phyloP scores from a whole-genome alignment of 2,888 invertebrate species.

The Tenthredo distinguenda region DNA sequence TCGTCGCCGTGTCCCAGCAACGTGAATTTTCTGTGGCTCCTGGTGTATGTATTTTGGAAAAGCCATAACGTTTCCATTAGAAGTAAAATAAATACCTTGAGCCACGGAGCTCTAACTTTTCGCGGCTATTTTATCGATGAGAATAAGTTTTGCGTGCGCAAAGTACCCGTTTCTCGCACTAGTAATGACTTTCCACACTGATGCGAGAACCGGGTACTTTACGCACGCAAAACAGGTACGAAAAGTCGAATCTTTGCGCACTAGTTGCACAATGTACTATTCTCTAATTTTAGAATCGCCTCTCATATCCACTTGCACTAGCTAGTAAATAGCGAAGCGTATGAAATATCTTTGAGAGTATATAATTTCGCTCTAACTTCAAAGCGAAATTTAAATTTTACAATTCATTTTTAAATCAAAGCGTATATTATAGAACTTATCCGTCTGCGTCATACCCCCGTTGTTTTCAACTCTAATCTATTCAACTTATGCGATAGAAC shows the following conservation, averaged over 20 bases:
- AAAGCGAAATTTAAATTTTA: slow-evolving; percentile 7
- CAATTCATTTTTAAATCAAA: background rate
- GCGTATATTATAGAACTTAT: background rate
- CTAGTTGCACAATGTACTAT: too few species aligned
- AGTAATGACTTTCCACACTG: too few species aligned
- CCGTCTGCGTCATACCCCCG: background rate
- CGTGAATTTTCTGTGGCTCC: slow-evolving; percentile 54
- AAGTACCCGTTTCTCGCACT: too few species aligned
- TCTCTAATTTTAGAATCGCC: background rate
- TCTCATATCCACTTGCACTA: background rate
- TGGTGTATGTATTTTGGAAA: slow-evolving; percentile 28
- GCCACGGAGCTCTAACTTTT: too few species aligned
- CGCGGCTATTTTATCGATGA: background rate
- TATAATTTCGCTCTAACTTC: background rate
- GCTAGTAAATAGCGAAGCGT: background rate
- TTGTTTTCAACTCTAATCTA: background rate
- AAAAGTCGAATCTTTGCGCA: too few species aligned
- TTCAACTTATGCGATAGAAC: slow-evolving; percentile 8
- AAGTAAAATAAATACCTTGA: background rate
- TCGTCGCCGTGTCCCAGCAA: slow-evolving; percentile 53
- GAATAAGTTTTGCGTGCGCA: background rate
- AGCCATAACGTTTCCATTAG: background rate
- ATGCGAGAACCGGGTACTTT: too few species aligned
- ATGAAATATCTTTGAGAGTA: background rate
- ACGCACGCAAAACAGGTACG: too few species aligned